phyloP scores from a whole-genome alignment of 2,797 vertebrate species.

The Borostomias antarcticus region DNA sequence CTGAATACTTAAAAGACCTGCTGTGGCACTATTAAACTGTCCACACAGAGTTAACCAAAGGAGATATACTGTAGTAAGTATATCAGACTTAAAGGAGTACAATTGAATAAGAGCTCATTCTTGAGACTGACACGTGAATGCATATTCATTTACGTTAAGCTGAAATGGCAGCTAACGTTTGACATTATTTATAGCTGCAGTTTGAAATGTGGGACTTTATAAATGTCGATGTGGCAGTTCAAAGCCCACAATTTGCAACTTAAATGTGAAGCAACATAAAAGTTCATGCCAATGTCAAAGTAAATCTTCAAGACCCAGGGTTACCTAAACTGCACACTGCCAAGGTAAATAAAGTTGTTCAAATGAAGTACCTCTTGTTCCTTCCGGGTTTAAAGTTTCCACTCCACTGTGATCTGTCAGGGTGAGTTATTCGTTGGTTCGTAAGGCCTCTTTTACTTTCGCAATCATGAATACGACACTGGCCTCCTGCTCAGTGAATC shows the following conservation, averaged over 20 bases:
- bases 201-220: not conserved
- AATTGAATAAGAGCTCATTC: not conserved
- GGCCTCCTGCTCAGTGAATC: slow-evolving; percentile 12
- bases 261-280: too few relatives aligned
- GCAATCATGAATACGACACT: slow-evolving; percentile 6
- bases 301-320: not conserved
- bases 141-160: slow-evolving; percentile 8
- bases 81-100: too few relatives aligned
- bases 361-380: slow-evolving; percentile 15
- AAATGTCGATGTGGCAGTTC: too few relatives aligned
- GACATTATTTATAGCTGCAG: not conserved
- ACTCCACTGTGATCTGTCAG: slow-evolving; percentile 10
- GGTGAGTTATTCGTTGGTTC: not conserved
- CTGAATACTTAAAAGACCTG: too few relatives aligned
- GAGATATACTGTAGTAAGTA: too few relatives aligned
- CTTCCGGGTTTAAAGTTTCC: not conserved
- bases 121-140: slow-evolving; percentile 11
- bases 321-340: not conserved
- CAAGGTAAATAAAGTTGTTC: too few relatives aligned
- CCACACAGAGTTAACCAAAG: too few relatives aligned
- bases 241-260: not conserved
- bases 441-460: slow-evolving; percentile 2
- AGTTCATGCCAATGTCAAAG: too few relatives aligned
- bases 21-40: too few relatives aligned
- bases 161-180: slow-evolving; percentile 7